Base-by-base conservation (phyloP, 1,140 invertebrate species). In the Tetramorium parvispinum region DNA sequence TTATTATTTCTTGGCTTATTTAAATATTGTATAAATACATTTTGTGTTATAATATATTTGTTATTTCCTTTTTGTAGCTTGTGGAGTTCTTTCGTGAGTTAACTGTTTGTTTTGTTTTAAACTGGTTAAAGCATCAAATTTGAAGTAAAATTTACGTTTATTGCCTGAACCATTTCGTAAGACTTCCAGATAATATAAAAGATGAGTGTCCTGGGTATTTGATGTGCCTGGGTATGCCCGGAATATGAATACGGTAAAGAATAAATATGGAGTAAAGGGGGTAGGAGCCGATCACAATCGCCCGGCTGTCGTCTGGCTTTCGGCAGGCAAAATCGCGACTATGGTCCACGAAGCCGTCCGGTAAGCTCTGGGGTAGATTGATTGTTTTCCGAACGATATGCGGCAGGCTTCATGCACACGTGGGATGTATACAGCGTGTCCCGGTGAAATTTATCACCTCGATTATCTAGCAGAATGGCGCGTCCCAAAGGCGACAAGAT, bases 351-450 rank as follows among this genome's bases (percentile, higher is more conserved):
- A 70, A 55, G 66, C 78, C 24, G 79, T 73, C 53, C 53, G 55
- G 55, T 59, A 46, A 83, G 68, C 79, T 83, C 46, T 55, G 68
- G 68, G 53, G 18, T 59, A 83, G 79, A 83, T 83, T 83, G 79
- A 83, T 83, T 83, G 79, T 83, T 83, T 83, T 83, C 40, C 79
- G 68, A 83, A 83, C 79, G 79, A 83, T 61, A 75, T 75, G 79
- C 68, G 79, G 79, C 79, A 83, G 79, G 68, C 68, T 83, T 83
- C 79, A 75, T 75, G 55, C 79, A 75, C 79, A 75, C 79, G 79
- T 75, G 79, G 79, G 68, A 83, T 83, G 79, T 83, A 75, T 75
- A 83, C 79, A 83, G 68, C 79, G 53, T 83, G 79, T 83, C 79
- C 68, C 18, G 40, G 40, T 61, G 79, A 83, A 75, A 83, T 83